These are phyloP conservation scores for Chrysolophus pictus DNA, from an alignment of 2,797 vertebrate species.

Conservation along the genomic window DNA sequence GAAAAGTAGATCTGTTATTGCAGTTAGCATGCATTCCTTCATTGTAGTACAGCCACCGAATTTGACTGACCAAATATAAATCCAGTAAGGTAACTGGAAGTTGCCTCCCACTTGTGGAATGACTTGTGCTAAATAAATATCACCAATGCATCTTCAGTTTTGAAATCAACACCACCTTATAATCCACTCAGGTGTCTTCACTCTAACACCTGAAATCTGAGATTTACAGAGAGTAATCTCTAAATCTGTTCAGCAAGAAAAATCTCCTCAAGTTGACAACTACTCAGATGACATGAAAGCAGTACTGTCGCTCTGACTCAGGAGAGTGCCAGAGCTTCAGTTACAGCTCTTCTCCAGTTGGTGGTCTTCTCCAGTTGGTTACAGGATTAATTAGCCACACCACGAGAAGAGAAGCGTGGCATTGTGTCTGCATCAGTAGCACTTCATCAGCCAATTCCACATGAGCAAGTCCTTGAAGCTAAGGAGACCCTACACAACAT, in stretches of 20 bases:
- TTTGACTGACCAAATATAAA: background rate
- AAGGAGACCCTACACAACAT: background rate
- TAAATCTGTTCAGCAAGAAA: background rate
- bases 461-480: background rate
- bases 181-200: background rate
- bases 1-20: background rate
- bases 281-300: background rate
- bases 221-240: background rate
- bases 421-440: background rate
- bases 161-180: background rate
- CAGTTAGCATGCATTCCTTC: background rate
- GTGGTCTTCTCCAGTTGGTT: background rate
- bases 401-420: background rate
- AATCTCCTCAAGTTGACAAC: background rate
- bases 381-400: background rate
- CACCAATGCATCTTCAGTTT: background rate
- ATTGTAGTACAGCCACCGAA: background rate
- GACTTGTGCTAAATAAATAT: background rate
- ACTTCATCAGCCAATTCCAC: background rate
- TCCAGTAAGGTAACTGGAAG: background rate
- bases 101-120: rapidly evolving
- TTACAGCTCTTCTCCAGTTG: background rate
- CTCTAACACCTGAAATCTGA: background rate
- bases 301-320: background rate
- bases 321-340: background rate